Evolutionary conservation across 2,113 vertebrate species (phyloP).

Genomic region (Petrocephalus microphthalmus): DNA sequence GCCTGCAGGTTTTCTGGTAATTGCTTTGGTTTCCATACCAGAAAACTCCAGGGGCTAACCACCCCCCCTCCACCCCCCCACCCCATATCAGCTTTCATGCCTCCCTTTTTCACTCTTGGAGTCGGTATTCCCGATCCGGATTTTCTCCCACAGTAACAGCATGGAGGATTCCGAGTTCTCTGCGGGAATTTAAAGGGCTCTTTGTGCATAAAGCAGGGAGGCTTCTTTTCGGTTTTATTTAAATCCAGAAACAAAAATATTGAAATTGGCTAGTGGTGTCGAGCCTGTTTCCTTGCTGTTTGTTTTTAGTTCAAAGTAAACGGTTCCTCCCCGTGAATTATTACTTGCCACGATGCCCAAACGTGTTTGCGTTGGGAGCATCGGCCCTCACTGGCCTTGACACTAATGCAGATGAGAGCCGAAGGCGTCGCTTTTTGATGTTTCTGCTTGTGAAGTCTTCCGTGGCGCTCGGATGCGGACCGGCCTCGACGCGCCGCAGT

Average conservation of each 20-base stretch:
- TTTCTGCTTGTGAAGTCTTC: not conserved
- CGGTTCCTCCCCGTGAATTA: slow-evolving; percentile 23
- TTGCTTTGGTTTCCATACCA: slow-evolving; percentile 34
- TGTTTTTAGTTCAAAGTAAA: slow-evolving; percentile 27
- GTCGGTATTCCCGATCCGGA: slow-evolving; percentile 18
- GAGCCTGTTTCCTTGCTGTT: slow-evolving; percentile 28
- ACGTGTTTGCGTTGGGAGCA: slow-evolving; percentile 25
- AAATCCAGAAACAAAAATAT: slow-evolving; percentile 33
- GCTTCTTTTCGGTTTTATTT: slow-evolving; percentile 32
- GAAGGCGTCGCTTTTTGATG: slow-evolving; percentile 14
- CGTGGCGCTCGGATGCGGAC: not conserved
- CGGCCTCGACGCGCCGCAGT: not conserved
- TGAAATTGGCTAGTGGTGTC: slow-evolving; percentile 32
- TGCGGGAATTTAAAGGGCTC: slow-evolving; percentile 32
- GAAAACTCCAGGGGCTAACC: slow-evolving; percentile 21
- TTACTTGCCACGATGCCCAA: slow-evolving; percentile 1
- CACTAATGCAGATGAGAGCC: slow-evolving; percentile 20
- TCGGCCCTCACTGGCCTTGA: not conserved
- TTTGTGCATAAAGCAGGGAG: slow-evolving; percentile 21
- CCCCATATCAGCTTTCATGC: slow-evolving; percentile 23
- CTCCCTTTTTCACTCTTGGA: slow-evolving; percentile 3
- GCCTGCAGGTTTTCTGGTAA: slow-evolving; percentile 29
- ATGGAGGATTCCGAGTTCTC: slow-evolving; percentile 24
- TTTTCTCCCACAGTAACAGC: slow-evolving; percentile 27
- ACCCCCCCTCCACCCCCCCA: not conserved